A percentile compares a stretch with the other conserved stretches of the same genome.
phyloP scores from a whole-genome alignment of 2,888 invertebrate genomes.

The Tribolium freemani region DNA sequence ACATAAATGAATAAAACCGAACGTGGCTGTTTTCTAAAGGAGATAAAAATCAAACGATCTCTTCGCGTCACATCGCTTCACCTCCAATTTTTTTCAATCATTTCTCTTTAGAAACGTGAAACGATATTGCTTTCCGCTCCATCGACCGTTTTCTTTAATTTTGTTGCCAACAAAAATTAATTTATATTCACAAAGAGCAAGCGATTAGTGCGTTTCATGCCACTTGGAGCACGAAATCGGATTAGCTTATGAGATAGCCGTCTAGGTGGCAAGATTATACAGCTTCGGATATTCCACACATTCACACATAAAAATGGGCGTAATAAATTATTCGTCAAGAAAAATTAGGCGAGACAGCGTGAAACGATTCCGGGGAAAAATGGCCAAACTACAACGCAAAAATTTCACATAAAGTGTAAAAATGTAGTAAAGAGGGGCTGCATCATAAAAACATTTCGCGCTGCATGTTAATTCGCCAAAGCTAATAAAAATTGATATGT shows the following conservation, averaged over 20 bases:
- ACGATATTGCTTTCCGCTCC: neutral
- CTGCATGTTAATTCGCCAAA: neutral
- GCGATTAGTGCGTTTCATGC: conserved; percentile 28
- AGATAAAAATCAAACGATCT: conserved; percentile 14
- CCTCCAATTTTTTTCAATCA: neutral
- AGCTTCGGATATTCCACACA: neutral
- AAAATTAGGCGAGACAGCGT: too few relatives aligned
- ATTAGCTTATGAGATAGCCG: conserved; percentile 14
- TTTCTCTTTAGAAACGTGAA: neutral
- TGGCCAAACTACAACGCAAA: too few relatives aligned
- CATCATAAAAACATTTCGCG: too few relatives aligned
- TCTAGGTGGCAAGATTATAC: neutral
- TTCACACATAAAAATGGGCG: neutral
- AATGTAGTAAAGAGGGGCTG: too few relatives aligned
- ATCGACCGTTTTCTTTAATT: neutral
- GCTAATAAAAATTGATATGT: neutral
- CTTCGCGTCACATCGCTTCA: neutral
- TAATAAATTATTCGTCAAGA: too few relatives aligned
- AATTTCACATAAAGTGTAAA: too few relatives aligned
- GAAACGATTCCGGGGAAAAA: too few relatives aligned
- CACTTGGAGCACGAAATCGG: conserved; percentile 22
- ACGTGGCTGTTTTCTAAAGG: conserved; percentile 5
- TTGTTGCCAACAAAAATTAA: conserved; percentile 19
- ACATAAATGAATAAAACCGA: conserved; percentile 24
- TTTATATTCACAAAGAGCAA: conserved; percentile 10